Conservation (phyloP, 2,888 invertebrate genomes). For the Aspidiotus destructor region DNA sequence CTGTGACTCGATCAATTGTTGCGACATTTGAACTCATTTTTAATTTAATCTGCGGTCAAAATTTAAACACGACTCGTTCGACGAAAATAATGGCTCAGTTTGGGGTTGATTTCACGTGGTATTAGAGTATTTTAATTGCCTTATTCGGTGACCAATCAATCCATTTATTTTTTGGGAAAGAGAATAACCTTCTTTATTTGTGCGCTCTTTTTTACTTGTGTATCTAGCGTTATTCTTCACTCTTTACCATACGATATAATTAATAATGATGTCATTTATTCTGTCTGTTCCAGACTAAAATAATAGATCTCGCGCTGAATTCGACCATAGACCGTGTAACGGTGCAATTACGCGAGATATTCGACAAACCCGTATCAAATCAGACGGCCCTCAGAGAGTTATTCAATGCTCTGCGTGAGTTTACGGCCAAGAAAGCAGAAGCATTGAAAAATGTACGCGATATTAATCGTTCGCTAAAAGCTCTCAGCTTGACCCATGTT, state of each 20-base stretch:
- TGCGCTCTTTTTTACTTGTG: slow-evolving; percentile 23
- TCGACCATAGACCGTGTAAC: slow-evolving; percentile 60
- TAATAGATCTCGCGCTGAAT: slow-evolving; percentile 63
- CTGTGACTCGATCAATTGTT: too few species aligned
- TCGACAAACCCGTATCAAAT: slow-evolving; percentile 67
- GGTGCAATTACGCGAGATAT: slow-evolving; percentile 61
- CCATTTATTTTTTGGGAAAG: too few species aligned
- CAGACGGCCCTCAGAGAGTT: slow-evolving; percentile 64
- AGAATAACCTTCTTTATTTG: background rate
- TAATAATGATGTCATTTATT: too few species aligned
- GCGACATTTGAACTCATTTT: too few species aligned
- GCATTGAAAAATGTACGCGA: slow-evolving; percentile 68
- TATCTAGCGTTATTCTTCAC: slow-evolving; percentile 36
- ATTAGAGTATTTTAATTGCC: too few species aligned
- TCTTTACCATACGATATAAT: background rate
- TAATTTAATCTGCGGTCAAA: too few species aligned
- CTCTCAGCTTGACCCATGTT: slow-evolving; percentile 53
- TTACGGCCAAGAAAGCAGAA: slow-evolving; percentile 63
- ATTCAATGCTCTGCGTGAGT: slow-evolving; percentile 57
- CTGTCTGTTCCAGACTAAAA: slow-evolving; percentile 54
- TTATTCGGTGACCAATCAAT: too few species aligned
- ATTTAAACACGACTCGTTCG: too few species aligned
- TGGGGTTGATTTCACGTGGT: too few species aligned
- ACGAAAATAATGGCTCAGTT: too few species aligned
- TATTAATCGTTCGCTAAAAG: slow-evolving; percentile 59